A percentile compares a stretch with the other conserved stretches of the same genome.
phyloP scores from a whole-genome alignment of 1,140 invertebrate genomes.

The Panulirus ornatus region DNA sequence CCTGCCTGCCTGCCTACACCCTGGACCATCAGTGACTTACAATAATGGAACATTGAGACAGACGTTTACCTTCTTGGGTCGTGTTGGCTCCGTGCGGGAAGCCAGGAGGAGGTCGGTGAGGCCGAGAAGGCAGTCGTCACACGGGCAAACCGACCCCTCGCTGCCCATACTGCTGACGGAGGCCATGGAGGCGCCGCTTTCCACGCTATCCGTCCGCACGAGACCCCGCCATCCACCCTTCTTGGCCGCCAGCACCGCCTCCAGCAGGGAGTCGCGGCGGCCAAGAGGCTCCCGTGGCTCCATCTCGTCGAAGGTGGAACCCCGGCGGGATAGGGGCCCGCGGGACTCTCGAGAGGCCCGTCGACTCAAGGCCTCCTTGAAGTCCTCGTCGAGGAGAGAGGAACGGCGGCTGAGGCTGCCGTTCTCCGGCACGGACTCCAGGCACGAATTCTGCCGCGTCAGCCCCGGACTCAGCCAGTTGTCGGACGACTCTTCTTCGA shows the following conservation, averaged over 20 bases:
- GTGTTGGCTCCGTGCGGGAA: conserved; percentile 76
- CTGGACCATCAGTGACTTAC: no score
- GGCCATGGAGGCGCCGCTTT: conserved; percentile 84
- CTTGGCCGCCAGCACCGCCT: conserved; percentile 70
- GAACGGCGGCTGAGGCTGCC: conserved; percentile 74
- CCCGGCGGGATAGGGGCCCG: conserved; percentile 72
- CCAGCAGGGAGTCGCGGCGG: conserved; percentile 63
- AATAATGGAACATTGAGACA: no score
- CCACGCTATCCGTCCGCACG: conserved; percentile 86
- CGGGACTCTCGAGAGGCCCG: conserved; percentile 72
- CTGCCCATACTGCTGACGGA: conserved; percentile 77
- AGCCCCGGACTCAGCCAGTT: conserved; percentile 78
- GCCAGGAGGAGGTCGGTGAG: conserved; percentile 83
- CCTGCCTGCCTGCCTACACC: no score
- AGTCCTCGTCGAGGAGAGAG: conserved; percentile 79
- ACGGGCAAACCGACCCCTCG: conserved; percentile 82
- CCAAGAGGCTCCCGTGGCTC: conserved; percentile 74
- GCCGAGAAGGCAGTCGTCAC: conserved; percentile 89
- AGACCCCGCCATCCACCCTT: conserved; percentile 78
- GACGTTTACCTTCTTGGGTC: conserved; percentile 67
- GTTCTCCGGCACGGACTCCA: conserved; percentile 78
- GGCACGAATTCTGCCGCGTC: conserved; percentile 71
- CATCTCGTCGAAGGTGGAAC: conserved; percentile 58
- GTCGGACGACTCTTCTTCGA: conserved; percentile 70
- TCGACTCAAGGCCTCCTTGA: conserved; percentile 85